Base-by-base conservation (phyloP, 2,113 vertebrate species). In the Ia io region DNA sequence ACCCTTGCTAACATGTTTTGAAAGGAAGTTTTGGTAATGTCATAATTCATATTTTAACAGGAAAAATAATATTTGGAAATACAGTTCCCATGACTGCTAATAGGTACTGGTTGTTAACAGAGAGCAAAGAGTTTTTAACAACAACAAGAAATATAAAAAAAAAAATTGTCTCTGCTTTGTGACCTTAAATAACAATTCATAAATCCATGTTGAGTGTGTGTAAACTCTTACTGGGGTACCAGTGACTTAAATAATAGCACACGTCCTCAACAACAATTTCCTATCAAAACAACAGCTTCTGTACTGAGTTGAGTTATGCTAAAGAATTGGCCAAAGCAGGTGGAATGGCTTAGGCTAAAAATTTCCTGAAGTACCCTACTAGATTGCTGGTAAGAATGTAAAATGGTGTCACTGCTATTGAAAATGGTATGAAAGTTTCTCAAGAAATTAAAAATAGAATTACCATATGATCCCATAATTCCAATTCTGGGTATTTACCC, bases 11-110 rank as follows among this genome's bases (percentile, higher is more conserved):
- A 70, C 16, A 18, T 47, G 40, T 94, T 94, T 63, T 63, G 20
- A 90, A 89, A 83, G 53, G 47, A 94, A 42, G 51, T 49, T 28
- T 49, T 23, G 61, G 30, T 53, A 80, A 76, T 3, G 12, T 67
- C 80, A 71, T 61, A 84, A 69, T 69, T 51, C 49, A 51, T 51
- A 30, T 69, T 78, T 63, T 83, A 87, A 84, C 35, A 63, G 32
- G 49, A 86, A 95, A 93, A 89, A 65, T n/a, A 93, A 86, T 32
- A 74, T 32, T 86, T n/a, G 32, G 42, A 83, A 93, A 56, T 74
- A 42, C 5, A 5, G 28, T 78, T 92, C 65, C 65, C 9, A 40
- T 37, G 69, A 84, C 61, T 32, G 61, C 30, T 40, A 78, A 80
- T 4, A 40, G 25, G 47, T 49, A 73, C 11, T 9, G 14, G 49